Percentiles rank a stretch among this genome's conserved stretches.
These are phyloP conservation scores for Drosophila quadrilineata DNA, from an alignment of 1,140 invertebrate species.

Conservation along the genomic window DNA sequence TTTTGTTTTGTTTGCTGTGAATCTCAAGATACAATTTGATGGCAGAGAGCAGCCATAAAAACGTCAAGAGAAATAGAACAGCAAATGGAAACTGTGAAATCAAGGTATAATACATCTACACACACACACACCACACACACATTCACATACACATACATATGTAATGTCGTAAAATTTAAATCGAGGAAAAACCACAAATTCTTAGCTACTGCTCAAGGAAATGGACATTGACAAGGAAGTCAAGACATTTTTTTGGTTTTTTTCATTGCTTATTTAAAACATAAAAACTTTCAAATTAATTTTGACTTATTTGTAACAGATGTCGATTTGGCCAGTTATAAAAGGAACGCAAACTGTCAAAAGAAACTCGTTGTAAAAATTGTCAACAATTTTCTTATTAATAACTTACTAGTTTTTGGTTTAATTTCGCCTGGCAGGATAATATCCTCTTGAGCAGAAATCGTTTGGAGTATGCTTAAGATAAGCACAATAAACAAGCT, in stretches of 20 bases:
- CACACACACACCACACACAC: neutral
- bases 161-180: slow-evolving; percentile 44
- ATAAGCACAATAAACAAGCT: slow-evolving; percentile 5
- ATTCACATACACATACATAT: neutral
- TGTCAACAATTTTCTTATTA: neutral
- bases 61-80: slow-evolving; percentile 32
- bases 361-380: neutral
- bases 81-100: slow-evolving; percentile 38
- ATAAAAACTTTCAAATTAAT: slow-evolving; percentile 25
- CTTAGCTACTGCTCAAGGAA: no score
- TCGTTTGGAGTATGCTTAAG: neutral
- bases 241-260: slow-evolving; percentile 16
- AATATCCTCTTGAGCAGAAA: neutral
- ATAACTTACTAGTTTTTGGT: slow-evolving; percentile 21
- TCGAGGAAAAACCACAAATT: no score
- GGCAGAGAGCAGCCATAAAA: slow-evolving; percentile 56
- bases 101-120: slow-evolving; percentile 9
- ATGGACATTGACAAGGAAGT: no score
- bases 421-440: slow-evolving; percentile 3
- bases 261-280: slow-evolving; percentile 36
- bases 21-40: slow-evolving; percentile 60
- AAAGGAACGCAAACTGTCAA: slow-evolving; percentile 18
- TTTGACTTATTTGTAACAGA: slow-evolving; percentile 8
- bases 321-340: neutral
- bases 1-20: no score